Evolutionary conservation across 2,888 invertebrate genomes (phyloP), one percentile per base, ranked within the genome.

Genomic region (Hybos culiciformis): DNA sequence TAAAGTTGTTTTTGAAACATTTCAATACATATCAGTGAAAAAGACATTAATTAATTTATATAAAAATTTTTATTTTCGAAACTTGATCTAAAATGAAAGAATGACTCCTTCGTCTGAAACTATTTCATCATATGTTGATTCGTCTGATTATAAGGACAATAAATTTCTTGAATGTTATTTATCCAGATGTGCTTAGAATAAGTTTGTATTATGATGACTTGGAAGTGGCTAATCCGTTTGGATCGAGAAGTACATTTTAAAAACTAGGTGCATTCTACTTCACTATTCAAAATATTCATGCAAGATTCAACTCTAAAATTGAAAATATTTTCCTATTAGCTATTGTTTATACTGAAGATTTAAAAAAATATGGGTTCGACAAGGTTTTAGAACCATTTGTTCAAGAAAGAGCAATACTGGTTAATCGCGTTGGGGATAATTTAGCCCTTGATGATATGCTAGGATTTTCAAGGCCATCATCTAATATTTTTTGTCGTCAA

Each of bases 181-280:
- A 20, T 3, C 7, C 4, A 14, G 24, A 4, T 4, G n/a, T n/a
- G n/a, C n/a, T 38, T 20, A n/a, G 38, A n/a, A n/a, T 43, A 7
- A 39, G 39, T 39, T 34, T 43, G 15, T 43, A 43, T 26, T 43
- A 43, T 29, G 44, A 44, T 40, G 39, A 44, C n/a, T 26, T 44
- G 3, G 44, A 44, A 29, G 26, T 44, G 3, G 44, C 31, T 2
- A 44, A 44, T 40, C 36, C 39, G 3, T 29, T 44, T 21, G 44
- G 44, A 7, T 44, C 44, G 3, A 33, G 31, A 37, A 21, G 36
- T 15, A 45, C 45, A 23, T 45, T 45, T 42, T 33, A 45, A 18
- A 45, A 45, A 33, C 14, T 42, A 19, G 41, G 38, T 1, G 45
- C 39, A 12, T 45, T 45, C 24, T 45, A 45, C 26, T 45, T 31